Conservation (phyloP, 2,797 vertebrate species). For the Peromyscus nudipes region DNA sequence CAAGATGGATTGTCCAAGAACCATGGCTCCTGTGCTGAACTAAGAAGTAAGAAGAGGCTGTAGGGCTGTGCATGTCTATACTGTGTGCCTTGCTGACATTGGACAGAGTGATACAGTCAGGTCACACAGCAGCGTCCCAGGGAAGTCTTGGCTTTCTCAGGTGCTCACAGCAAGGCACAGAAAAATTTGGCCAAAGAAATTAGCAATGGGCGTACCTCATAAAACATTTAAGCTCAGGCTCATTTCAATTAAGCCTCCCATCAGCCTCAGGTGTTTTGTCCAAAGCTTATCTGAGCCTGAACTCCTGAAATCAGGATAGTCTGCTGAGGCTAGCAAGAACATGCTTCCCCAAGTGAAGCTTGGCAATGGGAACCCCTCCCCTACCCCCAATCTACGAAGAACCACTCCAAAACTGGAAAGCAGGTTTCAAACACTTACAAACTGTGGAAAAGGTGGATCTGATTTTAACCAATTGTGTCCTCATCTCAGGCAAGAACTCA, state of each 20-base stretch:
- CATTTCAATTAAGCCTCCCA: slow-evolving; percentile 80
- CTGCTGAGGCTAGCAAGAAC: slow-evolving; percentile 72
- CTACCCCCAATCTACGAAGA: background rate
- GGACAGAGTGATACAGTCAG: background rate
- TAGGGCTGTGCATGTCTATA: background rate
- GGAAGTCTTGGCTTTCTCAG: background rate
- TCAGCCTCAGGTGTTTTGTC: slow-evolving; percentile 82
- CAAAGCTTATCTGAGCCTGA: slow-evolving; percentile 79
- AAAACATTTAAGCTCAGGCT: slow-evolving; percentile 78
- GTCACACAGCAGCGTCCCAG: slow-evolving; percentile 18
- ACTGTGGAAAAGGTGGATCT: background rate
- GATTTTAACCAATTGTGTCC: background rate
- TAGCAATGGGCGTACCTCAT: slow-evolving; percentile 75
- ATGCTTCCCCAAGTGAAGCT: slow-evolving; percentile 34
- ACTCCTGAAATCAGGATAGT: slow-evolving; percentile 69
- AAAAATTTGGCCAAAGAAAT: slow-evolving; percentile 79
- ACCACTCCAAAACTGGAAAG: background rate
- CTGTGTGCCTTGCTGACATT: background rate
- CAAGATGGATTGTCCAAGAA: slow-evolving; percentile 38
- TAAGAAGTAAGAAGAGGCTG: slow-evolving; percentile 80
- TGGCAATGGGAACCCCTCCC: background rate
- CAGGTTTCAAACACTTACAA: background rate
- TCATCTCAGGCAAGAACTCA: background rate
- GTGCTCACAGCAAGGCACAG: background rate
- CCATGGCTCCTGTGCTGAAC: slow-evolving; percentile 70